Percentiles rank a stretch among this genome's conserved stretches.
Conservation (phyloP, 2,113 vertebrate species). For the Casuarius casuarius region DNA sequence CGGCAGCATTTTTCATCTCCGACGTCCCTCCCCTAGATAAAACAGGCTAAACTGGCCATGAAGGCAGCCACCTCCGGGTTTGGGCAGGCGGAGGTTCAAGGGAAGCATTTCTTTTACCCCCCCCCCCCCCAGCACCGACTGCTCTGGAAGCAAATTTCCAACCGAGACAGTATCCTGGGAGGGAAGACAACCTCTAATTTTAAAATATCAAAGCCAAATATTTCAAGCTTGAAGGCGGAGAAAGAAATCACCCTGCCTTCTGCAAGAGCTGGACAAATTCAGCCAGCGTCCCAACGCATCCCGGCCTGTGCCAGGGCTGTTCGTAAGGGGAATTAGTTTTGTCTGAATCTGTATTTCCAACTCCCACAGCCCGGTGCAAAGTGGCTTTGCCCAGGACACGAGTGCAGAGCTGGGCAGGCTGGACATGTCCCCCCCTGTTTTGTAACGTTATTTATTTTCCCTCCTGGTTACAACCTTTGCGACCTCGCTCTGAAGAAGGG, state of each 20-base stretch:
- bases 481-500: background rate
- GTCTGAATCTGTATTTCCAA: background rate
- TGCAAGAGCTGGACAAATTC: background rate
- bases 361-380: background rate
- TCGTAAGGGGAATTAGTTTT: background rate
- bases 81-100: background rate
- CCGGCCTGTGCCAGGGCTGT: background rate
- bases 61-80: no score
- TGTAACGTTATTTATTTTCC: background rate
- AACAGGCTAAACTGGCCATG: background rate
- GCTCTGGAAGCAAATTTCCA: background rate
- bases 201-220: background rate
- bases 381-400: background rate
- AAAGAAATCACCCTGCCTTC: background rate
- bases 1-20: background rate
- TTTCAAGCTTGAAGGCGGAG: background rate
- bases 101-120: background rate
- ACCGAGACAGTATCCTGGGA: background rate
- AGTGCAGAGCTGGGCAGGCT: background rate
- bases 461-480: fast-evolving
- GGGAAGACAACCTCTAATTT: background rate
- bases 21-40: background rate
- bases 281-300: background rate
- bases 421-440: background rate
- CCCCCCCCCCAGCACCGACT: background rate